Evolutionary conservation across 2,113 vertebrate species (phyloP), one percentile per base, ranked within the genome.

Genomic region (Artemisiospiza belli): DNA sequence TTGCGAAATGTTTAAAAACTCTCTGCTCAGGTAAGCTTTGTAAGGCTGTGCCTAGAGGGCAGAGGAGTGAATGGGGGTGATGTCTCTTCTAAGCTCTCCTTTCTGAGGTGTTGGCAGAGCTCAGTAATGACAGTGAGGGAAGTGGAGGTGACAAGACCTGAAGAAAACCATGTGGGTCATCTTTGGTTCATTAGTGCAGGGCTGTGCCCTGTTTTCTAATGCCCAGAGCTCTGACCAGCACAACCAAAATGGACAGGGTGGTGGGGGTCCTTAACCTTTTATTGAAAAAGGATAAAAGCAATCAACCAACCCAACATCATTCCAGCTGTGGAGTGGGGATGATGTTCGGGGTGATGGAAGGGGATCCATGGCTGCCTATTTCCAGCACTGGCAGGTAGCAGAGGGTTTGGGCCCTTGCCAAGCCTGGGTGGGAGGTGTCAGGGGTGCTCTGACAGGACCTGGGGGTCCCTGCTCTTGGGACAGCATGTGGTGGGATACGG

Each of bases 401-500:
- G 20, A 9, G 55, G 21, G 31, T 51, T 54, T 62, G 69, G 37
- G 37, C 37, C 37, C 37, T 39, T 39, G 37, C 37, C 37, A 10
- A 39, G 37, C 37, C 37, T 39, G 37, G 37, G 37, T 39, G 37
- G 20, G 44, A 11, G 58, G 57, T 47, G 35, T 8, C 49, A 49
- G 58, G 49, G 37, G 5, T 63, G 19, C 47, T 74, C 11, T 83
- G 3, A 12, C 51, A 33, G 52, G 44, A 55, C 18, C 27, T 0
- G 2, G 4, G 2, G 4, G 52, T 17, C 55, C 12, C 31, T 0
- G 8, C 25, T 44, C 31, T 28, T 2, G 2, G n/a, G 18, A 30
- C 0, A 20, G 41, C 15, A 16, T 0, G 0, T 39, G 44, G 35
- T 54, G 49, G 39, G 61, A 44, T 31, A 54, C 0, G 2, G 52